Conservation (phyloP, 2,113 vertebrate species). For the Brienomyrus longianalis region DNA sequence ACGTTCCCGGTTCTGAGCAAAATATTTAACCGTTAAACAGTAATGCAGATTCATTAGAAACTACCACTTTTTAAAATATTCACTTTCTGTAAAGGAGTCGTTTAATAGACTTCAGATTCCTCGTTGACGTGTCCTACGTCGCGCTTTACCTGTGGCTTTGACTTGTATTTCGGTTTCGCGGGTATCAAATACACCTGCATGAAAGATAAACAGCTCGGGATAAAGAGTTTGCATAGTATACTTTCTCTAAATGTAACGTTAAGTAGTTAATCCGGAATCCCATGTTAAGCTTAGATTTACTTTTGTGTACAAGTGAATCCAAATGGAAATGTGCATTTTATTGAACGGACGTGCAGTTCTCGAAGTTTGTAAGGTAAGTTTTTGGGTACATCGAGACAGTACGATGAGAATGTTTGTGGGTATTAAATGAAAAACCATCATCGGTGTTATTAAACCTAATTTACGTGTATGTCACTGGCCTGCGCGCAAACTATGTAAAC, state of each 20-base stretch:
- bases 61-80: not conserved
- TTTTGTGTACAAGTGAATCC: not conserved
- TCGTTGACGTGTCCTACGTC: not conserved
- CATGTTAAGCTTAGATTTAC: not conserved
- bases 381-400: not conserved
- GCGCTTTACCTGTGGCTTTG: not conserved
- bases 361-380: not conserved
- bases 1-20: not conserved
- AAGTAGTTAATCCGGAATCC: not conserved
- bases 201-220: not conserved
- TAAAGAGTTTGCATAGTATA: not conserved
- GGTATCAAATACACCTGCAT: not conserved
- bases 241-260: not conserved
- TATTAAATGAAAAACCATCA: not conserved
- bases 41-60: not conserved
- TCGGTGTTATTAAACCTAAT: not conserved
- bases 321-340: not conserved
- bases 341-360: not conserved
- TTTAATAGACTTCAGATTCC: not conserved
- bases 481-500: not conserved
- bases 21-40: not conserved
- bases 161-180: not conserved
- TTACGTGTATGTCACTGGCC: not conserved
- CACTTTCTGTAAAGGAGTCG: not conserved
- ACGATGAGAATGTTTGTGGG: not conserved